These are phyloP conservation scores for Styela plicata DNA, from an alignment of 23 tunicate genomes.

Conservation along the genomic window DNA sequence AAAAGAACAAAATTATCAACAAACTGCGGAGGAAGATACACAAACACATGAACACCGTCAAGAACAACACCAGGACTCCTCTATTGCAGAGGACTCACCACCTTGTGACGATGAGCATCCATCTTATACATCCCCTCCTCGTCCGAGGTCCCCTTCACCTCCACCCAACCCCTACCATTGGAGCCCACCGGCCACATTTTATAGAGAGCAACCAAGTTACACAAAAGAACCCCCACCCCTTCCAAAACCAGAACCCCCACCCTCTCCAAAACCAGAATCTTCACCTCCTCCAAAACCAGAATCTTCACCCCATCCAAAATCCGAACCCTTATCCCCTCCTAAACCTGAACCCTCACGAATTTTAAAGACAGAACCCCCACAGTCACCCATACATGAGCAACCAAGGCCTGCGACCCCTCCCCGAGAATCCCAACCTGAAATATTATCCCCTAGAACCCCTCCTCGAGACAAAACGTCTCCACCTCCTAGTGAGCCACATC, in stretches of 20 bases:
- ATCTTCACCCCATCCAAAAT: not conserved
- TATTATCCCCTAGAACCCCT: too few relatives aligned
- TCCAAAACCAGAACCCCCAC: not conserved
- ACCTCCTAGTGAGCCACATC: too few relatives aligned
- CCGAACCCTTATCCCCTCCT: not conserved
- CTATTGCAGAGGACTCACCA: not conserved
- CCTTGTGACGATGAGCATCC: too few relatives aligned
- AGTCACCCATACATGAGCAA: too few relatives aligned
- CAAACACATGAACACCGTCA: not conserved
- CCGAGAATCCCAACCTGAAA: too few relatives aligned
- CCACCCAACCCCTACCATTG: not conserved
- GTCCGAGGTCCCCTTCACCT: not conserved
- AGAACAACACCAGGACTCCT: not conserved
- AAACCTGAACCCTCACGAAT: too few relatives aligned
- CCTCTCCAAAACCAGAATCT: not conserved
- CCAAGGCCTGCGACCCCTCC: too few relatives aligned
- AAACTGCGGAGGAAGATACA: not conserved
- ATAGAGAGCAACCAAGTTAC: not conserved
- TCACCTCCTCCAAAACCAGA: not conserved
- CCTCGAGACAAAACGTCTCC: too few relatives aligned
- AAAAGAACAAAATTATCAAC: not conserved
- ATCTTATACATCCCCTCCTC: not conserved
- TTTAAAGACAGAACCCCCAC: too few relatives aligned
- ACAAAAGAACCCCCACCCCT: not conserved
- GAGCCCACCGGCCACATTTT: not conserved